Percentiles rank a stretch among this genome's conserved stretches.
phyloP scores from a whole-genome alignment of 2,888 invertebrate genomes.

The Eristalis intricaria region DNA sequence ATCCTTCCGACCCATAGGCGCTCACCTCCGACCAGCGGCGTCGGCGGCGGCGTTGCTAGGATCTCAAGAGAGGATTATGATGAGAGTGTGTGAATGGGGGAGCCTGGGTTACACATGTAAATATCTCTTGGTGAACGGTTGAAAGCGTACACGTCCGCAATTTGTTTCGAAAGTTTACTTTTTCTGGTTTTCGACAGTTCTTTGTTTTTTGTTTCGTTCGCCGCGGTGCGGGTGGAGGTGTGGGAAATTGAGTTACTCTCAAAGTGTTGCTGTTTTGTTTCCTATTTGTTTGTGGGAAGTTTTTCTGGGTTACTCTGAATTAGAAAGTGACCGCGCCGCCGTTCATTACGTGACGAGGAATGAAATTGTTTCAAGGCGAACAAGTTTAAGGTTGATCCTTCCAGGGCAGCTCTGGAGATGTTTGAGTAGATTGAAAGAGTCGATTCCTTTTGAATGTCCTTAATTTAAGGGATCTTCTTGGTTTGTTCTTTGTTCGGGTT shows the following conservation, averaged over 20 bases:
- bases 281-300: neutral
- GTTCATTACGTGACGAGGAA: neutral
- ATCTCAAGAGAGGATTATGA: neutral
- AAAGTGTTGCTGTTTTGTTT: neutral
- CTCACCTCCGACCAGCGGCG: neutral
- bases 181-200: constrained; percentile 20
- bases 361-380: neutral
- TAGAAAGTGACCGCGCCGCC: neutral
- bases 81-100: neutral
- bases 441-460: too few species aligned
- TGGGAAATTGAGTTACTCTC: neutral
- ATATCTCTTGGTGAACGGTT: neutral
- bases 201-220: neutral
- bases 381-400: neutral
- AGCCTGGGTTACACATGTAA: neutral
- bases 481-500: too few species aligned
- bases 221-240: neutral
- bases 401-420: neutral
- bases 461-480: too few species aligned
- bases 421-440: too few species aligned
- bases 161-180: constrained; percentile 21
- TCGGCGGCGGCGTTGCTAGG: neutral
- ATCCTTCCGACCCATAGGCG: constrained; percentile 6
- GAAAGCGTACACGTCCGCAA: constrained; percentile 19
- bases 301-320: neutral